A percentile compares a stretch with the other conserved stretches of the same genome.
These are phyloP conservation scores for Trinectes maculatus DNA, from an alignment of 2,113 vertebrate genomes.

Conservation along the genomic window DNA sequence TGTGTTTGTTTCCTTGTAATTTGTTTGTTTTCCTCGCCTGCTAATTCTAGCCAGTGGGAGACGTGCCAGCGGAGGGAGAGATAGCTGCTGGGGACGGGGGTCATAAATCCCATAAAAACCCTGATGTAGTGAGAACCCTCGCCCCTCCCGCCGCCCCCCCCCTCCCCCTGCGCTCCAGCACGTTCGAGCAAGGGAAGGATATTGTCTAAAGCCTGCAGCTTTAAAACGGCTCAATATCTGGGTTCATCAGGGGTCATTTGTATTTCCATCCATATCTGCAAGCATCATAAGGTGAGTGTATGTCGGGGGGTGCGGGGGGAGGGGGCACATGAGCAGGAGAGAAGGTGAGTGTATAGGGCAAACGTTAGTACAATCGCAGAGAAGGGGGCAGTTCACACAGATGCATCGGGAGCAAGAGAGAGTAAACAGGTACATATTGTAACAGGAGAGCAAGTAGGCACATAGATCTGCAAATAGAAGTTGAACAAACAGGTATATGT, in stretches of 20 bases:
- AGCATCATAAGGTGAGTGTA: conserved; percentile 62
- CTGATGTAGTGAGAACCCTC: conserved; percentile 59
- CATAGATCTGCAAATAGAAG: conserved; percentile 40
- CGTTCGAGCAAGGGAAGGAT: conserved; percentile 61
- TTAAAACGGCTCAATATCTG: conserved; percentile 79
- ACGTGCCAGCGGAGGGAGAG: conserved; percentile 59
- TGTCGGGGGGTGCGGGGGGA: no score
- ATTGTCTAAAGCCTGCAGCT: conserved; percentile 76
- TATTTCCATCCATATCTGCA: conserved; percentile 83
- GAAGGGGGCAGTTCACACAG: conserved; percentile 48
- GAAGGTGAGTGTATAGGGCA: conserved; percentile 68
- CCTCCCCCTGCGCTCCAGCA: no score
- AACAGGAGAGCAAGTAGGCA: conserved; percentile 38
- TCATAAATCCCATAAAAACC: conserved; percentile 78
- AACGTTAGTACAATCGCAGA: conserved; percentile 50
- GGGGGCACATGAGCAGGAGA: conserved; percentile 48
- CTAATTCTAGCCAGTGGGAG: conserved; percentile 78
- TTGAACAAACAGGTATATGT: conserved; percentile 45
- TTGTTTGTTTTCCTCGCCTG: conserved; percentile 78
- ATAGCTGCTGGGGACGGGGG: conserved; percentile 59
- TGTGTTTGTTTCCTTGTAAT: conserved; percentile 77
- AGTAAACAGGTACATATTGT: conserved; percentile 44
- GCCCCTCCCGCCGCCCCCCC: no score
- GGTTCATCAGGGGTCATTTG: conserved; percentile 75
- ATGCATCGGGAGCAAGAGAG: conserved; percentile 42